phyloP scores from a whole-genome alignment of 2,797 vertebrate species.

The Acrossocheilus wenchowensis region DNA sequence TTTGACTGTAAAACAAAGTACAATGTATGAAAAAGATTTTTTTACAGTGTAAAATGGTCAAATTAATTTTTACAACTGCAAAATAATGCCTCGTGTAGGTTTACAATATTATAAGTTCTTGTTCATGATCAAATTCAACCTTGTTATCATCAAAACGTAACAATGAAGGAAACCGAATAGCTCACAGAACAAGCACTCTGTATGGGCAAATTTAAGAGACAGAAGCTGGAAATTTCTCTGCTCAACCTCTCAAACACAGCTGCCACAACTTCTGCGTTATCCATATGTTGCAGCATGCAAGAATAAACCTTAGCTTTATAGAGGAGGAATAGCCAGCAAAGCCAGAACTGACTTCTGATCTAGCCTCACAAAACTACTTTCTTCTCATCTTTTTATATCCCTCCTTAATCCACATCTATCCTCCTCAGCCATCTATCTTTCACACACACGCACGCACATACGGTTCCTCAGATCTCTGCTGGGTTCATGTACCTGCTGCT shows the following conservation, averaged over 20 bases:
- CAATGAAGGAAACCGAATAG: neutral
- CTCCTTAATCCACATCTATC: conserved; percentile 28
- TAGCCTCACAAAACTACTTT: neutral
- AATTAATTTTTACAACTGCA: neutral
- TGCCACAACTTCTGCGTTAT: neutral
- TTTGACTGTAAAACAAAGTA: neutral
- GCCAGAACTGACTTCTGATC: conserved; percentile 3
- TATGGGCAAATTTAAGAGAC: neutral
- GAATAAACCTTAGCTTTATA: neutral
- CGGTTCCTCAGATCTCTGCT: conserved; percentile 30
- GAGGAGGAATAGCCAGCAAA: neutral
- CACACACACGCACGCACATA: neutral
- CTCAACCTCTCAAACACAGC: neutral
- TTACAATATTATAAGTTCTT: neutral
- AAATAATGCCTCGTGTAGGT: neutral
- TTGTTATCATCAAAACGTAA: neutral
- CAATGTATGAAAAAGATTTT: neutral
- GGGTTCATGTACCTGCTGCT: conserved; percentile 43
- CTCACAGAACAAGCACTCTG: neutral
- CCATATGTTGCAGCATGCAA: neutral
- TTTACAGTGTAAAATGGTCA: neutral
- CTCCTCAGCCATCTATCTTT: neutral
- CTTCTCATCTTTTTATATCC: conserved; percentile 24
- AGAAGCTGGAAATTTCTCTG: neutral
- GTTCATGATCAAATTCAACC: neutral